Evolutionary conservation across 2,888 invertebrate species (phyloP).

Genomic region (Listrodromus nycthemerus): DNA sequence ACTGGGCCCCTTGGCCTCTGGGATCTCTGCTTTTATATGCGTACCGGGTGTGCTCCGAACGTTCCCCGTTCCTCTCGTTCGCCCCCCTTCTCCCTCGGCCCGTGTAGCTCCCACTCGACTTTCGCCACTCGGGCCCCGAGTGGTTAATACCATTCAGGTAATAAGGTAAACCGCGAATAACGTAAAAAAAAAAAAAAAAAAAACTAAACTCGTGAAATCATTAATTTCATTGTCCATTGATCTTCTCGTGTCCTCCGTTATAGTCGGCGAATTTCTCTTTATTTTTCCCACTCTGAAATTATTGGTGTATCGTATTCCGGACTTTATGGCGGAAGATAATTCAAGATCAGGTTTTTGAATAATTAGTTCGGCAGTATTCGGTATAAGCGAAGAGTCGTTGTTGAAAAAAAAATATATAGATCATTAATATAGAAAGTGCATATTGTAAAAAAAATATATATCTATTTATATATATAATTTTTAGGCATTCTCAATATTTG

Average conservation of each 20-base stretch:
- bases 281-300: constrained; percentile 1
- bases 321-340: too few species aligned
- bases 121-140: constrained; percentile 73
- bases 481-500: too few species aligned
- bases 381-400: too few species aligned
- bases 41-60: constrained; percentile 49
- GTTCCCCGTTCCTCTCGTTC: constrained; percentile 67
- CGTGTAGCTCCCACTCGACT: constrained; percentile 58
- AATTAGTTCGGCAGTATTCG: too few species aligned
- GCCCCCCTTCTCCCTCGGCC: constrained; percentile 66
- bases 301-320: too few species aligned
- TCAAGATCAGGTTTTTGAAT: too few species aligned
- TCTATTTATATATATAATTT: too few species aligned
- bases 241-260: constrained; percentile 25
- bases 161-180: constrained; percentile 62
- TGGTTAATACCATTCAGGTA: constrained; percentile 77
- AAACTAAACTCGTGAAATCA: constrained; percentile 38
- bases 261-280: constrained; percentile 6
- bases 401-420: too few species aligned
- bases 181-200: background rate
- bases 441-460: too few species aligned
- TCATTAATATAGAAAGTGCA: too few species aligned
- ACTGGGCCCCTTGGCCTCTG: constrained; percentile 82
- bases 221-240: constrained; percentile 51
- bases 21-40: constrained; percentile 83